Base-by-base conservation (phyloP, 53 echinoderm and acorn worm genomes). In the Henricia sp. region DNA sequence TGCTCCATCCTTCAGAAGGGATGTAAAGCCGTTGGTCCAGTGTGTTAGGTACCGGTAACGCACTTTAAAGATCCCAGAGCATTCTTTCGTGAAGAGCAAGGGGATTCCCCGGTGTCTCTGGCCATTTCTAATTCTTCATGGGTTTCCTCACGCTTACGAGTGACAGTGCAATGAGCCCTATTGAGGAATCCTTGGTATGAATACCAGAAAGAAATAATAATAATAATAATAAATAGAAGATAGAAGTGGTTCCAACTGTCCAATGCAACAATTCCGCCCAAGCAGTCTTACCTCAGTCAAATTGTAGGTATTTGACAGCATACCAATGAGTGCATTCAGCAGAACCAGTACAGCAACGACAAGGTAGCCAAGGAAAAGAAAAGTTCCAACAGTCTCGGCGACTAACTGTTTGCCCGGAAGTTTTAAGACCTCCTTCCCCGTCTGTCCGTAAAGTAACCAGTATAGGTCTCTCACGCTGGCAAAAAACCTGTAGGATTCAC, bases 291-390 rank as follows among this genome's bases (percentile, higher is more conserved):
- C 94, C 87, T 94, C 94, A 1, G 91, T 69, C 3, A 59, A 68
- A 44, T 88, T 91, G 71, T 94, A 94, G 35, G 90, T 90, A 66
- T 89, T 91, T 76, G 91, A 91, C 89, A 94, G 89, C 52, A 94
- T 87, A 53, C 91, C 94, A n/a, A 94, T 91, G 17, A 94, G 88
- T 2, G 88, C 86, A 42, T 94, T 94, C 56, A 94, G 87, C 0
- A 91, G 69, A 5, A 94, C 86, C 0, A 94, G 65, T 6, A 91
- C 84, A 21, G 83, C 89, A 1, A 89, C 38, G 32, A 94, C 50
- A 37, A 83, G 60, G 50, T 90, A 94, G 24, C 86, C 51, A 11
- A 82, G 77, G 43, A 67, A 94, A 37, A 94, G 82, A 26, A 77
- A 37, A 0, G 86, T 30, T 11, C 89, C 89, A 4, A 89, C 89